Conservation (phyloP, 2,113 vertebrate species). For the Pimephales promelas region DNA sequence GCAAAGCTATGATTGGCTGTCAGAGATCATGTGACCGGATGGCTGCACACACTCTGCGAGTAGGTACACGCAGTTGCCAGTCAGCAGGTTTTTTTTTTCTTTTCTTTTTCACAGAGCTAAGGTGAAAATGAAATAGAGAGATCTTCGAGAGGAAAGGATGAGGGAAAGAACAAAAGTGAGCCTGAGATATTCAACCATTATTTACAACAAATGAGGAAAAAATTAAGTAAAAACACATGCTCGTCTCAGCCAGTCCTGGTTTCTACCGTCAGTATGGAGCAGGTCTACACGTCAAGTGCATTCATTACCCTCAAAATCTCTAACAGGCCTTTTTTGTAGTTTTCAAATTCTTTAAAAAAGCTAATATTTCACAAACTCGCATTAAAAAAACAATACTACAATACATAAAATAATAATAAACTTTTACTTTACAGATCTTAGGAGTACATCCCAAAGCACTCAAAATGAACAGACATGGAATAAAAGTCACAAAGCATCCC, state of each 20-base stretch:
- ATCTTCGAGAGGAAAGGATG: background rate
- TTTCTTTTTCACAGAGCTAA: constrained; percentile 53
- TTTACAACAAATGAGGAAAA: constrained; percentile 11
- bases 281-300: background rate
- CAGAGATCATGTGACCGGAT: constrained; percentile 65
- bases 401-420: background rate
- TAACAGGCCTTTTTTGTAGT: background rate
- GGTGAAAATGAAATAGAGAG: constrained; percentile 36
- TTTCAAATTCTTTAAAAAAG: background rate
- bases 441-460: background rate
- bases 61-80: constrained; percentile 62
- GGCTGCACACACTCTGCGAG: constrained; percentile 54
- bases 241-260: background rate
- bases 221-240: background rate
- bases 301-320: background rate
- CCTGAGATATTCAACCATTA: background rate
- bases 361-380: background rate
- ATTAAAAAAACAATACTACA: background rate
- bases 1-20: constrained; percentile 62
- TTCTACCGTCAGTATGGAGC: background rate
- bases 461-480: background rate
- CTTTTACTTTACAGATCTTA: background rate
- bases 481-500: background rate
- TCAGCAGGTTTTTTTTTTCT: constrained; percentile 48
- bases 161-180: background rate